phyloP scores from a whole-genome alignment of 1,140 invertebrate species.

The Drosophila pachea region DNA sequence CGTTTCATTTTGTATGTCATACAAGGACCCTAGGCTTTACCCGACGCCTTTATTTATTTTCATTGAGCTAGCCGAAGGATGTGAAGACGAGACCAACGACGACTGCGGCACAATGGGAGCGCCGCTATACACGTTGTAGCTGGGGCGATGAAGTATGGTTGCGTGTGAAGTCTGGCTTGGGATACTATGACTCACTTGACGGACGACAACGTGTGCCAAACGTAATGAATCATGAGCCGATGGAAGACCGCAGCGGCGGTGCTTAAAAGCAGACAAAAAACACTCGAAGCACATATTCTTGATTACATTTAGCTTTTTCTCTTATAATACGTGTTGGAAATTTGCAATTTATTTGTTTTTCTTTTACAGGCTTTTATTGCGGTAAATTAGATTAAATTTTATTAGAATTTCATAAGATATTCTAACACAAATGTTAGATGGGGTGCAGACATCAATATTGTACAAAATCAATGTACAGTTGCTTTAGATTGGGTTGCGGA shows the following conservation, averaged over 20 bases:
- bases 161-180: constrained; percentile 50
- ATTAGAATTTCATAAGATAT: constrained; percentile 36
- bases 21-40: constrained; percentile 9
- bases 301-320: constrained; percentile 23
- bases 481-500: constrained; percentile 10
- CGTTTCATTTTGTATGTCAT: constrained; percentile 42
- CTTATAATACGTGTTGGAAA: constrained; percentile 54
- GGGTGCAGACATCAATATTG: constrained; percentile 14
- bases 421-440: constrained; percentile 33
- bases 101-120: constrained; percentile 35
- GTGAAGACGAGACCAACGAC: constrained; percentile 11
- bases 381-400: constrained; percentile 5
- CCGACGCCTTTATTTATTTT: constrained; percentile 24
- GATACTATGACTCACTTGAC: constrained; percentile 57
- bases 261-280: background rate
- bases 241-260: constrained; percentile 26
- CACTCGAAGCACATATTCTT: constrained; percentile 1
- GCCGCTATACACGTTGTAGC: constrained; percentile 24
- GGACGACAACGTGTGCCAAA: constrained; percentile 45
- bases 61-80: constrained; percentile 14
- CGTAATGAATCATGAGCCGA: constrained; percentile 60
- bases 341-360: constrained; percentile 58
- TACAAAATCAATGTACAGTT: constrained; percentile 32
- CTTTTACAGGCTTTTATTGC: constrained; percentile 36
- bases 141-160: constrained; percentile 47